Evolutionary conservation across 2,113 vertebrate genomes (phyloP), one percentile per base, ranked within the genome.

Genomic region (Tapirus terrestris): DNA sequence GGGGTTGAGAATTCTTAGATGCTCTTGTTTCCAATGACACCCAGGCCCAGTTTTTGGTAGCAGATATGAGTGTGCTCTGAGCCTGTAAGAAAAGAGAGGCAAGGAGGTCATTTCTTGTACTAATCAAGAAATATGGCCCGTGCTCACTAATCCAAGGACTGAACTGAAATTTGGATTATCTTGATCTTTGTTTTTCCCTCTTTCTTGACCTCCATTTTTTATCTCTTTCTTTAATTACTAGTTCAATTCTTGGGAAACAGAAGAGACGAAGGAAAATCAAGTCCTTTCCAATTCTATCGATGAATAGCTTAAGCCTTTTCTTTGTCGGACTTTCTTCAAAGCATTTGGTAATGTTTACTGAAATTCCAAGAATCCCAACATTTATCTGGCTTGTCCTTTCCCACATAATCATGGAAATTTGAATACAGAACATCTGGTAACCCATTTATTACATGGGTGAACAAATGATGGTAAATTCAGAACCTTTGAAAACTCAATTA

Each of bases 231-330:
- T 80, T 81, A 39, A 89, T 53, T 75, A 61, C 18, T 63, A 31
- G 56, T 89, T 89, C 79, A 73, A 85, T 72, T 96, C 70, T 56
- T 85, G 10, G 53, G 48, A 91, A 91, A 94, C 18, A 86, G n/a
- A n/a, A 91, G 45, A 13, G 20, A 84, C 36, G 73, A 87, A 96
- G 7, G 39, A 89, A 96, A 89, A 79, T 58, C 53, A 93, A 89
- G 18, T 76, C 16, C 27, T 45, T 96, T 91, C 79, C n/a, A 94
- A 81, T 76, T 79, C 29, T 90, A 4, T 48, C 75, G 16, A 73
- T 93, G 53, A 83, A 72, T 85, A 87, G 18, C 17, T 65, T 87
- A 80, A 88, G 17, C 23, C 10, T 77, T 96, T 60, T 65, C 39
- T 80, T 61, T 20, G 10, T 89, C 33, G 23, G 56, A 89, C 33